A percentile compares a stretch with the other conserved stretches of the same genome.
Evolutionary conservation across 2,888 invertebrate genomes (phyloP).

Genomic region (Folsomia candida): DNA sequence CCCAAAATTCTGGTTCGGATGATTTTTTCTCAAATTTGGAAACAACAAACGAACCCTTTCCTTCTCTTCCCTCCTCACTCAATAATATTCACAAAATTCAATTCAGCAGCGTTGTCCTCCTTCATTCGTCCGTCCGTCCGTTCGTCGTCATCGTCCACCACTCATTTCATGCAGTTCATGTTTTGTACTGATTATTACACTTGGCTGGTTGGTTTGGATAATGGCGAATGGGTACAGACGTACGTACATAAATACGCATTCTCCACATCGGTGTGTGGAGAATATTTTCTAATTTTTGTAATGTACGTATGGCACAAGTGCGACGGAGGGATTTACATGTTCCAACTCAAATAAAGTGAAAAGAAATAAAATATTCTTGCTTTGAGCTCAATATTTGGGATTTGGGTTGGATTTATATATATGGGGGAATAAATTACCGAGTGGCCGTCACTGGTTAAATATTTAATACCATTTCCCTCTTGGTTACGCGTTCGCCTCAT

Average conservation of each 20-base stretch:
- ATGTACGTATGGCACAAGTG: not conserved
- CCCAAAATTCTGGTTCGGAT: not conserved
- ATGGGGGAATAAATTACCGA: slow-evolving; percentile 1
- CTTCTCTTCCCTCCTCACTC: not conserved
- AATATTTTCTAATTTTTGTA: not conserved
- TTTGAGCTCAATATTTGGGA: not conserved
- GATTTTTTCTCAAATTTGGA: not conserved
- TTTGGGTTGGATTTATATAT: not conserved
- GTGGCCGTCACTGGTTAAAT: not conserved
- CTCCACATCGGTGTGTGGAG: not conserved
- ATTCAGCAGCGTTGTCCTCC: not conserved
- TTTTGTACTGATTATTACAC: not conserved
- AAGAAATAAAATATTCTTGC: not conserved
- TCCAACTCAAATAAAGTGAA: not conserved
- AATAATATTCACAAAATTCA: slow-evolving; percentile 1
- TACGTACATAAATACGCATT: not conserved
- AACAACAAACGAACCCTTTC: slow-evolving; percentile 3
- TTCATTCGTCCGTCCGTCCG: not conserved
- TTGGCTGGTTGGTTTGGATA: not conserved
- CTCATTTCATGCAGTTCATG: not conserved
- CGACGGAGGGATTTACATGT: not conserved
- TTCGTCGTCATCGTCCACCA: not conserved
- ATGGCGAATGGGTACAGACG: not conserved
- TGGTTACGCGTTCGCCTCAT: not conserved
- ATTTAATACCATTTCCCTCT: not conserved